Evolutionary conservation across 2,888 invertebrate genomes (phyloP), one percentile per base, ranked within the genome.

Genomic region (Rhamnusium bicolor): DNA sequence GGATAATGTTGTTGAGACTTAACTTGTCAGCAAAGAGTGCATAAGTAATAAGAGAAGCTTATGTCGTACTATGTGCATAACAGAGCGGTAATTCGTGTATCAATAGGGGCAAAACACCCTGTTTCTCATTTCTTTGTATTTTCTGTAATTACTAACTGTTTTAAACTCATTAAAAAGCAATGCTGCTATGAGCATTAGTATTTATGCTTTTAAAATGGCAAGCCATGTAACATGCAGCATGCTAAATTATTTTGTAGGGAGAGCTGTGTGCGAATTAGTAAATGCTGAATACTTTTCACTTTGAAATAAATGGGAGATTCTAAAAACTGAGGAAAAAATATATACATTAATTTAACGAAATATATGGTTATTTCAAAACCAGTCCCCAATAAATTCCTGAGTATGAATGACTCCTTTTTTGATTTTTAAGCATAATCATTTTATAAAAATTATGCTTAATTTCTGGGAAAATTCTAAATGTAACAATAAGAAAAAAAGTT

Each of bases 131-230:
- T 46, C 62, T 56, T 65, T 63, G 65, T 54, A 47, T 56, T 47
- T 24, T 27, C 8, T 51, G 47, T 63, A 72, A 72, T 72, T 69
- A 69, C 68, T 29, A 62, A 63, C 63, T 51, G 71, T 63, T 69
- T 72, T 24, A 61, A 19, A 24, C 67, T 72, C 69, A 69, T 72
- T 72, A 72, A 72, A 72, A 72, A 69, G 61, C 63, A 19, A 62
- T 63, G 72, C 72, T 61, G 69, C 62, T 56, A 29, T 67, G 72
- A 69, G 56, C 72, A 69, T 40, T 46, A 29, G 27, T 18, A 21
- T 58, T 19, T 46, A 58, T 24, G 47, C 32, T 27, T 27, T 47
- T 68, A 12, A 54, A 54, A 46, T n/a, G 54, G 46, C 60, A 1
- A 32, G 49, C 14, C 14, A 14, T 51, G 47, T 53, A 19, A 18